Evolutionary conservation across 2,888 invertebrate species (phyloP).

Genomic region (Drosophila vallismaia): DNA sequence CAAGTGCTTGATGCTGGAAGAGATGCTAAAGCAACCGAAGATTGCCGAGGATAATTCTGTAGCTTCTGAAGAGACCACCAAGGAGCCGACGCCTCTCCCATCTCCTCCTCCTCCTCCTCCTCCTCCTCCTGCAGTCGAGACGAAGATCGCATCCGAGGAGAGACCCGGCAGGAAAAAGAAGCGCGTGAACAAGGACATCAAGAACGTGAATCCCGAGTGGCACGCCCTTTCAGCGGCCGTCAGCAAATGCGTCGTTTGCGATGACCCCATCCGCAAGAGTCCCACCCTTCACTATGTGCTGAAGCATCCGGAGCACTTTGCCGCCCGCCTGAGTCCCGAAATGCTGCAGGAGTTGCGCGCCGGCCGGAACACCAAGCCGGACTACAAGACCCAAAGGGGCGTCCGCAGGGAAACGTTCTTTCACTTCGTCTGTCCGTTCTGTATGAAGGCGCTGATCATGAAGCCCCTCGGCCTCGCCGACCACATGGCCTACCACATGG

Average conservation of each 20-base stretch:
- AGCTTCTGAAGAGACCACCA: no score
- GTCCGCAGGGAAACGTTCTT: constrained; percentile 9
- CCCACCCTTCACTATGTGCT: constrained; percentile 66
- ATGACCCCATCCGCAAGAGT: constrained; percentile 14
- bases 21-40: background rate
- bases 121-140: no score
- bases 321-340: constrained; percentile 74
- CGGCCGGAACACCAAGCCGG: constrained; percentile 40
- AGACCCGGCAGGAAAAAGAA: background rate
- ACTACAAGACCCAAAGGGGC: constrained; percentile 11
- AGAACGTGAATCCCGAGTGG: constrained; percentile 74
- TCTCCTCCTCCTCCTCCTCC: no score
- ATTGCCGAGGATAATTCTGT: background rate
- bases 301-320: constrained; percentile 74
- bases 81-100: no score
- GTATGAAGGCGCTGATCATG: constrained; percentile 61
- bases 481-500: constrained; percentile 91
- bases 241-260: constrained; percentile 73
- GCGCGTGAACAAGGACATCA: background rate
- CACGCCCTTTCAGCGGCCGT: constrained; percentile 71
- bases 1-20: background rate
- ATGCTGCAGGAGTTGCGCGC: constrained; percentile 62
- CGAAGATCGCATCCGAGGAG: background rate
- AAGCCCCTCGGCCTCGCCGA: constrained; percentile 84
- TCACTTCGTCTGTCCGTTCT: constrained; percentile 78